Evolutionary conservation across 2,797 vertebrate genomes (phyloP).

Genomic region (Cossypha heuglini): DNA sequence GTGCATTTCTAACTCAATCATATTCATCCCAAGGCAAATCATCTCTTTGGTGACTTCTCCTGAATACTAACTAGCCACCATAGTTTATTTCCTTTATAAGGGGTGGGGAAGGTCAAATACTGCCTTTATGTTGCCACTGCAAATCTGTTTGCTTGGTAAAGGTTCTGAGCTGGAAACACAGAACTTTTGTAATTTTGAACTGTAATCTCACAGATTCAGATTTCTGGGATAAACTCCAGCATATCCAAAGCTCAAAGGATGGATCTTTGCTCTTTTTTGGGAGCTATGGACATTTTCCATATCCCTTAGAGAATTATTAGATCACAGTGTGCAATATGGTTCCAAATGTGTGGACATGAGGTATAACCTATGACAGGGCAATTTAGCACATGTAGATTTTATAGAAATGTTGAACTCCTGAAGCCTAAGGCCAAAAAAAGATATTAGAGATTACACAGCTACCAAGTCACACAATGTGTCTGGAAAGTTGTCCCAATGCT

Average conservation of each 20-base stretch:
- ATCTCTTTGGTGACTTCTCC: slow-evolving; percentile 31
- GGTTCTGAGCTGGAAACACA: not conserved
- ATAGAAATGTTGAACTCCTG: not conserved
- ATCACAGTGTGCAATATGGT: not conserved
- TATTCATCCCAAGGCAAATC: slow-evolving; percentile 48
- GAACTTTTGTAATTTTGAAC: not conserved
- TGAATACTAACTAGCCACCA: slow-evolving; percentile 30
- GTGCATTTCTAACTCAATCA: slow-evolving; percentile 59
- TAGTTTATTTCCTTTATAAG: slow-evolving; percentile 23
- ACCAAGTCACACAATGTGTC: too few species aligned
- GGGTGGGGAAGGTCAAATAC: slow-evolving; percentile 1
- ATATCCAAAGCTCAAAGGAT: not conserved
- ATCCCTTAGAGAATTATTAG: not conserved
- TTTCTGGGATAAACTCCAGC: not conserved
- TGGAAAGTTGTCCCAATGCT: not conserved
- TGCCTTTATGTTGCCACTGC: not conserved
- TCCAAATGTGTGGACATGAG: not conserved
- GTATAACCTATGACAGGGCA: not conserved
- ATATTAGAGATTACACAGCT: not conserved
- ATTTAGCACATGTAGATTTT: not conserved
- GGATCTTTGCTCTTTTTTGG: not conserved
- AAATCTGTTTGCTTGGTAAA: not conserved
- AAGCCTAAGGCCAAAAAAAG: not conserved
- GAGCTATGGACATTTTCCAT: not conserved
- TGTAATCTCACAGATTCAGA: not conserved